Evolutionary conservation across 2,888 invertebrate genomes (phyloP).

Genomic region (Cephus sareptanus): DNA sequence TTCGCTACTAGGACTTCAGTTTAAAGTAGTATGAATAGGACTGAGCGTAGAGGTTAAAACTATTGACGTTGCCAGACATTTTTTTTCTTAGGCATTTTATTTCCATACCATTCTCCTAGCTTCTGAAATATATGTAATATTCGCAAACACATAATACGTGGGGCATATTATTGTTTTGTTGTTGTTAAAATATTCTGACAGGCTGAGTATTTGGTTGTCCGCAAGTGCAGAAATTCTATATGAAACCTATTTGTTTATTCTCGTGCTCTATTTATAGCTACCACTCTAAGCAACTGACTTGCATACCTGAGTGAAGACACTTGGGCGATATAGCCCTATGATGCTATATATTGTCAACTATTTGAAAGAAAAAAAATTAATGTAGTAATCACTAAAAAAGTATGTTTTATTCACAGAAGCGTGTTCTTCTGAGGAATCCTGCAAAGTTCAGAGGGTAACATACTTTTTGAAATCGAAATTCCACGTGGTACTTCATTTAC

Average conservation of each 20-base stretch:
- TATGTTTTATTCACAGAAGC: background rate
- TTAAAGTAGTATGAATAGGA: too few species aligned
- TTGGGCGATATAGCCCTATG: too few species aligned
- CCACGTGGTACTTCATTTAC: conserved; percentile 13
- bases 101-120: too few species aligned
- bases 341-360: too few species aligned
- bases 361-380: background rate
- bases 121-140: too few species aligned
- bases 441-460: conserved; percentile 11
- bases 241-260: conserved; percentile 5
- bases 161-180: too few species aligned
- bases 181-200: too few species aligned
- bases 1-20: too few species aligned
- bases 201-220: background rate
- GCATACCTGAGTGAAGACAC: conserved; percentile 3
- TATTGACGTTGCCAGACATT: too few species aligned
- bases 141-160: too few species aligned
- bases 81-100: too few species aligned
- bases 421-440: background rate
- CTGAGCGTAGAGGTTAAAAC: too few species aligned
- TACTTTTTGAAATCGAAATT: conserved; percentile 20
- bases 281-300: background rate
- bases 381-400: background rate
- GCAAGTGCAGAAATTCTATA: background rate
- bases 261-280: conserved; percentile 4